Evolutionary conservation across 2,888 invertebrate species (phyloP).

Genomic region (Drosophila longiperda): DNA sequence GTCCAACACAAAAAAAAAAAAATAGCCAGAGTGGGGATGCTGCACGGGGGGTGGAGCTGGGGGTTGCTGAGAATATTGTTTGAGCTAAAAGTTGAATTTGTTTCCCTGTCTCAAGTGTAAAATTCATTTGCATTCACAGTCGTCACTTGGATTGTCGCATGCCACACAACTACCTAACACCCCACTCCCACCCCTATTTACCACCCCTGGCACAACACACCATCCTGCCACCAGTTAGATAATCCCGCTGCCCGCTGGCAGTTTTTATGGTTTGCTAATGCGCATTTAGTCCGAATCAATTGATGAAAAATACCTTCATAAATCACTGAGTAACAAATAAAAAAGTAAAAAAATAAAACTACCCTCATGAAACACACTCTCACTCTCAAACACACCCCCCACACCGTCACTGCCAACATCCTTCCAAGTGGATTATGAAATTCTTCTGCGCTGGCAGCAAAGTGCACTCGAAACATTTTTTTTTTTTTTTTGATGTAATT

Average conservation of each 20-base stretch:
- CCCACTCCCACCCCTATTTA: not conserved
- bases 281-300: conserved; percentile 74
- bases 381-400: not conserved
- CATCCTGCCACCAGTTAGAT: conserved; percentile 2
- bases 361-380: conserved; percentile 4
- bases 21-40: not conserved
- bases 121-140: conserved; percentile 73
- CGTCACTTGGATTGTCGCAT: conserved; percentile 54
- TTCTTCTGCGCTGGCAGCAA: conserved; percentile 38
- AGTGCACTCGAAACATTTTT: conserved; percentile 61
- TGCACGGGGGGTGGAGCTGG: not conserved
- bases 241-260: conserved; percentile 14
- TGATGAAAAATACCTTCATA: conserved; percentile 68
- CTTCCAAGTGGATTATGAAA: conserved; percentile 58
- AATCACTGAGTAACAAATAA: conserved; percentile 46
- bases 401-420: too few relatives aligned
- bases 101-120: conserved; percentile 72
- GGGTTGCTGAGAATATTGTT: not conserved
- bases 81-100: conserved; percentile 40
- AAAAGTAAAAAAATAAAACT: conserved; percentile 7
- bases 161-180: conserved; percentile 5
- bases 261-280: conserved; percentile 64
- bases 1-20: conserved; percentile 14
- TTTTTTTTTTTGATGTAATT: conserved; percentile 61
- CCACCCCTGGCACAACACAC: not conserved